phyloP scores from a whole-genome alignment of 2,888 invertebrate species.

The Frankliniella fusca region DNA sequence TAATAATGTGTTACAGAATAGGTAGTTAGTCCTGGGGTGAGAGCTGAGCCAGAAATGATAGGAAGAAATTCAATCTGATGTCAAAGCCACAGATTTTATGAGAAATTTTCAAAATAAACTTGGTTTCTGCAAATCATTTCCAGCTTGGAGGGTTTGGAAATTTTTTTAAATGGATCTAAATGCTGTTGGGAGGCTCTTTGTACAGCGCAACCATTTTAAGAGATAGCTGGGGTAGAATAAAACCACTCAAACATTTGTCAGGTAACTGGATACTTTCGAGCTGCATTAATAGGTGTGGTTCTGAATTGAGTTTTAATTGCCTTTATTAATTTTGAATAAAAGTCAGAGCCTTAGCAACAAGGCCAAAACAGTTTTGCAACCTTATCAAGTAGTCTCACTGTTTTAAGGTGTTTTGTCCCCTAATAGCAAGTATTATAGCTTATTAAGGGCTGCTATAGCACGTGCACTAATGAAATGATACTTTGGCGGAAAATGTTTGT shows the following conservation, averaged over 20 bases:
- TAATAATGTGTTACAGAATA: constrained; percentile 36
- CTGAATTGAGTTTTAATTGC: neutral
- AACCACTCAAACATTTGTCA: neutral
- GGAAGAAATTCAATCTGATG: neutral
- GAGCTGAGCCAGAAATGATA: neutral
- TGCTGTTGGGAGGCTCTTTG: neutral
- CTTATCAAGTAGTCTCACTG: neutral
- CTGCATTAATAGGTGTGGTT: neutral
- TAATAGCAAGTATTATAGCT: neutral
- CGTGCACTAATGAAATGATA: neutral
- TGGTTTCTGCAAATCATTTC: too few species aligned
- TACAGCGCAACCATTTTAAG: constrained; percentile 1
- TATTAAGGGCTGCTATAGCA: neutral
- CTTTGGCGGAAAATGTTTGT: too few species aligned
- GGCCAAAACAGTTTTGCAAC: neutral
- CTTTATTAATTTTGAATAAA: neutral
- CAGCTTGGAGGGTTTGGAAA: neutral
- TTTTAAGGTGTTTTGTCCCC: neutral
- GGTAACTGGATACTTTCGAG: too few species aligned
- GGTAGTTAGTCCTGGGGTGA: constrained; percentile 33
- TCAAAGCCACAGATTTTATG: too few species aligned
- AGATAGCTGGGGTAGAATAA: neutral
- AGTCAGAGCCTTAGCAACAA: neutral
- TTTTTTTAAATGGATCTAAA: neutral
- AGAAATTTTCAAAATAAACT: too few species aligned